Base-by-base conservation (phyloP, 2,797 vertebrate genomes). In the Aratinga solstitialis region DNA sequence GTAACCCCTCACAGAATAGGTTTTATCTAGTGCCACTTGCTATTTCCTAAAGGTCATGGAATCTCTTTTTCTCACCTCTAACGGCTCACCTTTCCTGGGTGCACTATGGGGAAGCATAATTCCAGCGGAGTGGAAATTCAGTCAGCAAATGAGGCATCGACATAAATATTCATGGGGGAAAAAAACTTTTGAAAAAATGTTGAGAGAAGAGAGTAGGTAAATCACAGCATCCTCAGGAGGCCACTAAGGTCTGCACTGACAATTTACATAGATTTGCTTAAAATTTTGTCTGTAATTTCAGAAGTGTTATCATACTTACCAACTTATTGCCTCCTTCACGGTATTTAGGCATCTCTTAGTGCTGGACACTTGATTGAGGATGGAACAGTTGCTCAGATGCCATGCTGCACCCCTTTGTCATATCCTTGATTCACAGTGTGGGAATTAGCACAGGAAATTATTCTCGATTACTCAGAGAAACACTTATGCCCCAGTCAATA, bases 41-140 rank as follows among this genome's bases (percentile, higher is more conserved):
- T 97, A 95, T 97, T 98, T 98, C 95, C 95, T 95, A 98, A 98
- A 98, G 98, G 97, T 98, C 97, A 98, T 7, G 68, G 95, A 98
- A 95, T 97, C 94, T 97, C 97, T 97, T 97, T 96, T 96, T 77
- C 96, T 97, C 96, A 97, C 97, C 97, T 97, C 96, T 97, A 94
- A 97, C 85, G 9, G 92, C 95, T 98, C 96, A 97, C 97, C 96
- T 98, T 98, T 98, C 96, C 66, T 84, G 94, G 93, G 17, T 92
- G 92, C 78, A 97, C 97, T 98, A 93, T 59, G 36, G 97, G 96
- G 97, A 98, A 96, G 90, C 97, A 97, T 98, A 98, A 98, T 97
- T 98, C 95, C 97, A 97, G 79, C 5, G 40, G 90, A 97, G 96
- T 97, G 93, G 96, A 98, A 97, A 97, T 96, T 97, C 93, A 96